Evolutionary conservation across 2,797 vertebrate genomes (phyloP), one percentile per base, ranked within the genome.

Genomic region (Gorsachius magnificus): DNA sequence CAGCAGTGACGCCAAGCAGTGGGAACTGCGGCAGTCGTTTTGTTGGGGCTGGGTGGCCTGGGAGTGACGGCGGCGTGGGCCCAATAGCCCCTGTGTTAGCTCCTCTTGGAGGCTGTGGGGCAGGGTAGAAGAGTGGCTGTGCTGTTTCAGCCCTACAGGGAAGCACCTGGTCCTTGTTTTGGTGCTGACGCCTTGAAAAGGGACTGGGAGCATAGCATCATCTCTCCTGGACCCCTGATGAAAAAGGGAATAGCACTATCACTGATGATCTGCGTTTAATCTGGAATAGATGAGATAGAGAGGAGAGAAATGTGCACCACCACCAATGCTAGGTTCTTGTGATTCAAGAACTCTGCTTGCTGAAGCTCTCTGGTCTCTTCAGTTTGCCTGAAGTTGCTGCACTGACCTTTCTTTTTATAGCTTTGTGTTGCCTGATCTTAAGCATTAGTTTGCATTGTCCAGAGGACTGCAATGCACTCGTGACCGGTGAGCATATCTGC

Each of bases 81-180:
- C 63, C 60, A 29, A 24, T 11, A 76, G 38, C 26, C 9, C 38
- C 43, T 46, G 9, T 0, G 0, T 68, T 25, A 18, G 6, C 8
- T 87, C 22, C 3, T 29, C 17, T 51, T 18, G 33, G 70, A 35
- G 56, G n/a, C 43, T 63, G 31, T 70, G 28, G 22, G 48, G 7
- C 45, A 50, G 64, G 28, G 16, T 28, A 16, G 38, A 72, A 70
- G 25, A 72, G 10, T 9, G 15, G 13, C 66, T 1, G 6, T 4
- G 3, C 7, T 25, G 14, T 56, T 91, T 60, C 56, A 84, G 31
- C 46, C 18, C 35, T 66, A 5, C 13, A 41, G 41, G 36, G 43
- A 87, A 79, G 15, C 19, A 19, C 3, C 8, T 79, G 18, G 25
- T 66, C 25, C 43, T 79, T 74, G 20, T 82, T 79, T 76, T 79